Evolutionary conservation across 2,888 invertebrate genomes (phyloP).

Genomic region (Synanthedon formicaeformis): DNA sequence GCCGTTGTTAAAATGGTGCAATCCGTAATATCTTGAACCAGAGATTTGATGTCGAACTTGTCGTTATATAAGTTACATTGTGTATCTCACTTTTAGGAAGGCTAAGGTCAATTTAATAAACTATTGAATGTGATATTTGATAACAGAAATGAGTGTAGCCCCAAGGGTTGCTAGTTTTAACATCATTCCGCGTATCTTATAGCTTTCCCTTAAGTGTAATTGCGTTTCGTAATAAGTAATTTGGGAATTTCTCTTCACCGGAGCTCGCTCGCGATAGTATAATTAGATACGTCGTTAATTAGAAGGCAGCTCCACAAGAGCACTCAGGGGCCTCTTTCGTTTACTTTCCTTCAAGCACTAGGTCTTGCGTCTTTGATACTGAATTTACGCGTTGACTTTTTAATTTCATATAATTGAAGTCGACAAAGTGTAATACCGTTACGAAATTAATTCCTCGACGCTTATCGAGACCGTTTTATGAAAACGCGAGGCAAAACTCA

Average conservation of each 20-base stretch:
- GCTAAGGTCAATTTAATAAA: too few species aligned
- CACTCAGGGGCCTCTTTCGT: slow-evolving; percentile 46
- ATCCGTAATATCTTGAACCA: too few species aligned
- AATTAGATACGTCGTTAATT: slow-evolving; percentile 66
- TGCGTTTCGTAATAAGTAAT: slow-evolving; percentile 58
- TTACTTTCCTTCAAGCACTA: slow-evolving; percentile 36
- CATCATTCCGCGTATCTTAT: slow-evolving; percentile 11
- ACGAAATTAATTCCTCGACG: neutral
- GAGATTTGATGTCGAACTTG: too few species aligned
- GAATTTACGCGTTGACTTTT: neutral
- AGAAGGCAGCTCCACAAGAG: slow-evolving; percentile 51
- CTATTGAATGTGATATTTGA: too few species aligned
- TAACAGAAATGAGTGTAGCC: too few species aligned
- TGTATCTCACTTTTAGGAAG: too few species aligned
- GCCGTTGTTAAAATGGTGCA: too few species aligned
- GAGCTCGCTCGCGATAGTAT: slow-evolving; percentile 43
- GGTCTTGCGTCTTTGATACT: slow-evolving; percentile 8
- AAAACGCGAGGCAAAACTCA: slow-evolving; percentile 9
- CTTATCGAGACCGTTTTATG: neutral
- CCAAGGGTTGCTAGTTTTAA: too few species aligned
- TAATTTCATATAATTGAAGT: too few species aligned
- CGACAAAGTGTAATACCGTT: too few species aligned
- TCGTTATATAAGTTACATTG: too few species aligned
- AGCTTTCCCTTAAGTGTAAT: slow-evolving; percentile 49
- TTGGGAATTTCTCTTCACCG: slow-evolving; percentile 50